Percentiles rank a stretch among this genome's conserved stretches.
phyloP scores from a whole-genome alignment of 2,888 invertebrate genomes.

The Euzophera pinguis region DNA sequence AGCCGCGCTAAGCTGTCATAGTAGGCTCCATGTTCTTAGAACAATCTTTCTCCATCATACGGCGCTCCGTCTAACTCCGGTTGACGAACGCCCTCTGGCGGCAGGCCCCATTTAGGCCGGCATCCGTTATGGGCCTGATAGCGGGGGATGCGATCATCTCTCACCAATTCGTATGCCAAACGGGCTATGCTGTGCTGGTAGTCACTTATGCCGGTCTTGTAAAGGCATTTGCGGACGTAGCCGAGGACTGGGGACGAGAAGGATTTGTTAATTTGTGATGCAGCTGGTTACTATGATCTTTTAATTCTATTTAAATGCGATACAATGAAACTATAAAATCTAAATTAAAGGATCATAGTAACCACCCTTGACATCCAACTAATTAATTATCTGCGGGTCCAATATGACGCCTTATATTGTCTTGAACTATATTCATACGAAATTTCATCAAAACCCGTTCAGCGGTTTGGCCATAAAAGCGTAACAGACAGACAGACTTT shows the following conservation, averaged over 20 bases:
- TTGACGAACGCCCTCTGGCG: slow-evolving; percentile 59
- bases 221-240: slow-evolving; percentile 53
- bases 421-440: no score
- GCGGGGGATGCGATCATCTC: slow-evolving; percentile 55
- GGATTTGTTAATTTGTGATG: background rate
- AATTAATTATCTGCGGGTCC: no score
- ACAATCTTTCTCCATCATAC: slow-evolving; percentile 60
- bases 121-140: slow-evolving; percentile 60
- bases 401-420: no score
- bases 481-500: no score
- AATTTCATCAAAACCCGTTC: no score
- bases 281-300: no score
- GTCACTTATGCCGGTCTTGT: slow-evolving; percentile 58
- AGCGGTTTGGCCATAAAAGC: no score
- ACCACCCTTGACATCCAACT: no score
- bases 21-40: slow-evolving; percentile 30
- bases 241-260: slow-evolving; percentile 44
- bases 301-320: no score
- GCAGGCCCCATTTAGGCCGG: slow-evolving; percentile 57
- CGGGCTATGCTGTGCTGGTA: slow-evolving; percentile 62
- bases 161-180: slow-evolving; percentile 62
- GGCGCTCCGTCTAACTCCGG: slow-evolving; percentile 61
- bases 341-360: no score
- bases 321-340: no score
- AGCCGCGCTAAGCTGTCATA: no score